Base-by-base conservation (phyloP, 2,797 vertebrate genomes). In the Schizopygopsis pylzovi region DNA sequence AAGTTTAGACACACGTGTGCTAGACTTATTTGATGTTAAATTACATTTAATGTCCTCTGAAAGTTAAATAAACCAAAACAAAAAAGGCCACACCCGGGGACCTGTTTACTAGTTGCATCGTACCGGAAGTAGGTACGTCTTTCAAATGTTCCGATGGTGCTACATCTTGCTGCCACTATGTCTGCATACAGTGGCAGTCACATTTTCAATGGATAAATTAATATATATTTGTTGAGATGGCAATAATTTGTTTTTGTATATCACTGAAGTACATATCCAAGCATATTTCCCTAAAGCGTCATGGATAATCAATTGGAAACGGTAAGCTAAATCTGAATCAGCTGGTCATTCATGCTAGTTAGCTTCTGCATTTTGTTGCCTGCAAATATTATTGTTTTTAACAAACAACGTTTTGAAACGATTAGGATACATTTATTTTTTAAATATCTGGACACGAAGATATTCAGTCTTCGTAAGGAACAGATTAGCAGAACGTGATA, bases 261-360 rank as follows among this genome's bases (percentile, higher is more conserved):
- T 75, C 18, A 25, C 9, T n/a, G 18, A 86, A 65, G 18, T 75
- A 22, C 41, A 79, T 81, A 33, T 77, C 4, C 16, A 83, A 79
- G 84, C 54, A 49, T 8, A 59, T 67, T 41, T 81, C 49, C 45
- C 25, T 85, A 88, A 37, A 90, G 82, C 47, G 79, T 56, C 77
- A 94, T 94, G 93, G 92, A 94, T 82, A 81, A 90, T 87, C 91
- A 90, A 18, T 89, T 93, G 47, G 73, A 89, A 43, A 90, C 92
- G 93, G 95, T 95, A 84, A 39, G 77, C 80, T 68, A n/a, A 10
- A 73, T 41, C 1, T 28, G 25, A 61, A 25, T 33, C 33, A 54
- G n/a, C 37, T 37, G 63, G n/a, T 39, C 13, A 13, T 56, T 4
- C 16, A n/a, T 22, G 70, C 65, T 79, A 77, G 65, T 67, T 76